Evolutionary conservation across 2,797 vertebrate species (phyloP).

Genomic region (Perodicticus potto): DNA sequence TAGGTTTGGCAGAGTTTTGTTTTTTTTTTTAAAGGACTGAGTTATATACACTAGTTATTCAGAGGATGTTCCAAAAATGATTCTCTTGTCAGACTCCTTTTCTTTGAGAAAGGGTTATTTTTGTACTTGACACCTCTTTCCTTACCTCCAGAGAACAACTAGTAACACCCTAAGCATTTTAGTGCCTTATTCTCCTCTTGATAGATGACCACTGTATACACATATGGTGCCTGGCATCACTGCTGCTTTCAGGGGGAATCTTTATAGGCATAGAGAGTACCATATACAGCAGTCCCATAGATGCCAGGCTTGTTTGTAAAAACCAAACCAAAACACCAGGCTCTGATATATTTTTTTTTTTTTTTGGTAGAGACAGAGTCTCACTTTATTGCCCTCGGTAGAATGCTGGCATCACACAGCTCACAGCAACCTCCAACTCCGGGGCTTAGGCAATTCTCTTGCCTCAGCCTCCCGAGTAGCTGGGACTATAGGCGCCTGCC

Average conservation of each 20-base stretch:
- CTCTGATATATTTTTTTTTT: too few relatives aligned
- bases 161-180: constrained; percentile 28
- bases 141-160: background rate
- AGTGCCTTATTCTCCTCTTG: background rate
- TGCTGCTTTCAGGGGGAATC: background rate
- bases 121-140: constrained; percentile 28
- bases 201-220: background rate
- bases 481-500: too few relatives aligned
- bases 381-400: too few relatives aligned
- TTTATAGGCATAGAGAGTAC: background rate
- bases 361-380: too few relatives aligned
- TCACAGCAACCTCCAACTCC: too few relatives aligned
- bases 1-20: background rate
- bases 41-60: background rate
- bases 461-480: too few relatives aligned
- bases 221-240: background rate
- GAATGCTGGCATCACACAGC: too few relatives aligned
- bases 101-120: constrained; percentile 26
- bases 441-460: too few relatives aligned
- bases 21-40: constrained; percentile 14
- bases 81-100: constrained; percentile 33
- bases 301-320: too few relatives aligned
- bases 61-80: constrained; percentile 16
- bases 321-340: too few relatives aligned
- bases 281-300: background rate